Evolutionary conservation across 23 tunicate genomes (phyloP).

Genomic region (Trididemnum clinides): DNA sequence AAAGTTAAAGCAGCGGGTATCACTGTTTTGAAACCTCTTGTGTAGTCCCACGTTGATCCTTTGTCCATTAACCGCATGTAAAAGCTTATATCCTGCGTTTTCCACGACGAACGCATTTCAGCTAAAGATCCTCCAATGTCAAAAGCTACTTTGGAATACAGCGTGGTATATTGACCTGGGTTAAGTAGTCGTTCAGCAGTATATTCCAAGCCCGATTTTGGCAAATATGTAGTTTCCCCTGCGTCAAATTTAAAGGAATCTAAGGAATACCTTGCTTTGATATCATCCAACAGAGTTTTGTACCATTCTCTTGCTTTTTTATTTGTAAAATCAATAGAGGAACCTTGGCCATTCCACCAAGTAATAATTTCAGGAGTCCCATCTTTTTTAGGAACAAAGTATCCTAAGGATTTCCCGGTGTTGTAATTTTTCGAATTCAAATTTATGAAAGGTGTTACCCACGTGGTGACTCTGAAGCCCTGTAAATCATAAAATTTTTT

Average conservation of each 20-base stretch:
- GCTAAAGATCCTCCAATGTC: conserved; percentile 42
- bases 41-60: conserved; percentile 61
- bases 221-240: conserved; percentile 65
- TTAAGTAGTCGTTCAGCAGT: background rate
- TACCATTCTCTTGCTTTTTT: conserved; percentile 49
- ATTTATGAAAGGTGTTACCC: conserved; percentile 93
- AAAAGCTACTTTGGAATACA: conserved; percentile 49
- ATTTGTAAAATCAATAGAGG: conserved; percentile 66
- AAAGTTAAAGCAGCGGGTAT: conserved; percentile 81
- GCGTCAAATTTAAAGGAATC: conserved; percentile 87
- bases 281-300: conserved; percentile 5
- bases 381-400: conserved; percentile 37
- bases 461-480: conserved; percentile 78
- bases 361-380: conserved; percentile 45
- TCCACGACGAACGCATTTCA: conserved; percentile 91
- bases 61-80: conserved; percentile 85
- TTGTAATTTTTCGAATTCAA: conserved; percentile 39
- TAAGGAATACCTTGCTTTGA: conserved; percentile 27
- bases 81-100: conserved; percentile 41
- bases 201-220: conserved; percentile 36
- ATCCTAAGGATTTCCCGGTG: background rate
- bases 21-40: conserved; percentile 65
- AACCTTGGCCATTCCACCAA: conserved; percentile 93
- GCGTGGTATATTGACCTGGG: conserved; percentile 59
- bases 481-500: too few species aligned